Base-by-base conservation (phyloP, 1,140 invertebrate species). In the Steinernema khuongi region DNA sequence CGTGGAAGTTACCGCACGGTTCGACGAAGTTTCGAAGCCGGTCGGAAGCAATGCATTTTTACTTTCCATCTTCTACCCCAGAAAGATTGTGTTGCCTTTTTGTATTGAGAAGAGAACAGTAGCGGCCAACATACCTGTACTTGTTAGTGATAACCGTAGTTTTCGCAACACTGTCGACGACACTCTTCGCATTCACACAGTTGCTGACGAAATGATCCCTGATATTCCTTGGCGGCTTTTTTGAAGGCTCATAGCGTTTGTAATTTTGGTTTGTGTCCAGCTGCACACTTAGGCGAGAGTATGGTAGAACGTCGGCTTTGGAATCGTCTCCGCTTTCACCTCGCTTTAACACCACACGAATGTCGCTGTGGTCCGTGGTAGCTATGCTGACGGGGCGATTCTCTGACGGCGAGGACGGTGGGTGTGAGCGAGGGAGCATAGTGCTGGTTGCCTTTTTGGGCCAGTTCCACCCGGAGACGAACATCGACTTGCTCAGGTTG, bases 191-290 rank as follows among this genome's bases (percentile, higher is more conserved):
- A n/a, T 69, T 31, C 2, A 41, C 68, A n/a, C 31, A 32, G 68
- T 31, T 69, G 30, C 44, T 77, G 68, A 67, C 36, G 33, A 32
- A 30, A 31, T 31, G 31, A 18, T 60, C 32, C 33, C 36, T 19
- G 22, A 18, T 69, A 43, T 33, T 73, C 1, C 26, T 18, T 50
- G n/a, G 67, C 74, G 7, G 36, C 50, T 60, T 60, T 22, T 60
- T 60, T 22, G 50, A 60, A 2, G 50, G 50, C 22, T 60, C 50
- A 22, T 60, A 60, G 22, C 75, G 31, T 68, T 77, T 77, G 32
- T 78, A 74, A 36, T 77, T 77, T n/a, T 77, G 76, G 68, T 77
- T 78, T 11, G 36, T 70, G 33, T 77, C 75, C 19, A 76, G 70
- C 28, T 75, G 50, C 41, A 77, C 67, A n/a, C 68, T 43, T 28